Conservation (phyloP, 2,113 vertebrate genomes). For the Pyxicephalus adspersus region DNA sequence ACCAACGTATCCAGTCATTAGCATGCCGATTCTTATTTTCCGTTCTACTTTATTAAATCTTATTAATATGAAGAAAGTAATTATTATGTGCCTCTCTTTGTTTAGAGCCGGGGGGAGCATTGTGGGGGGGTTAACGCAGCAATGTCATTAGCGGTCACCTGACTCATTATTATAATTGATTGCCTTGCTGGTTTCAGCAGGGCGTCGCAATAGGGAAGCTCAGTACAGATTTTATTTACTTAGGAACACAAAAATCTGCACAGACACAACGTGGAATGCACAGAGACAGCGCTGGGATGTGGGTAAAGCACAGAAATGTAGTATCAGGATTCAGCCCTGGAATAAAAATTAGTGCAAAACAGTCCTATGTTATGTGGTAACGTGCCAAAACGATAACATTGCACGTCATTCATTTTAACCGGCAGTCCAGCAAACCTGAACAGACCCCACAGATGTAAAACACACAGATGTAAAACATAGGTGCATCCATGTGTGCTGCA, state of each 20-base stretch:
- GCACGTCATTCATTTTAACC: too few species aligned
- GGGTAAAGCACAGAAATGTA: background rate
- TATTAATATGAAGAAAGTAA: slow-evolving; percentile 5
- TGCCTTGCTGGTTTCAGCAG: slow-evolving; percentile 15
- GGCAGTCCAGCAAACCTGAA: too few species aligned
- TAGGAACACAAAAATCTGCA: slow-evolving; percentile 1
- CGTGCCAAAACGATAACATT: too few species aligned
- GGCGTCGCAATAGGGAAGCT: slow-evolving; percentile 8
- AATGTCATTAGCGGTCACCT: slow-evolving; percentile 24
- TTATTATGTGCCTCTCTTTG: background rate
- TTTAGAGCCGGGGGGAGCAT: background rate
- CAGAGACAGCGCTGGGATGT: background rate
- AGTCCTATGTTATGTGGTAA: too few species aligned
- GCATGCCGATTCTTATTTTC: background rate
- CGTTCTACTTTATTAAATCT: background rate
- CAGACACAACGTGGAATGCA: background rate
- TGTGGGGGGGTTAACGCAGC: background rate
- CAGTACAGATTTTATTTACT: background rate
- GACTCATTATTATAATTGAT: slow-evolving; percentile 16
- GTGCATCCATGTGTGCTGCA: too few species aligned
- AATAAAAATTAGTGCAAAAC: too few species aligned
- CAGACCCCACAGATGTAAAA: too few species aligned
- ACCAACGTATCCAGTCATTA: too few species aligned
- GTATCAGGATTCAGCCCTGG: too few species aligned
- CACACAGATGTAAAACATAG: too few species aligned